Conservation (phyloP, 2,797 vertebrate species). For the Babyrousa celebensis region DNA sequence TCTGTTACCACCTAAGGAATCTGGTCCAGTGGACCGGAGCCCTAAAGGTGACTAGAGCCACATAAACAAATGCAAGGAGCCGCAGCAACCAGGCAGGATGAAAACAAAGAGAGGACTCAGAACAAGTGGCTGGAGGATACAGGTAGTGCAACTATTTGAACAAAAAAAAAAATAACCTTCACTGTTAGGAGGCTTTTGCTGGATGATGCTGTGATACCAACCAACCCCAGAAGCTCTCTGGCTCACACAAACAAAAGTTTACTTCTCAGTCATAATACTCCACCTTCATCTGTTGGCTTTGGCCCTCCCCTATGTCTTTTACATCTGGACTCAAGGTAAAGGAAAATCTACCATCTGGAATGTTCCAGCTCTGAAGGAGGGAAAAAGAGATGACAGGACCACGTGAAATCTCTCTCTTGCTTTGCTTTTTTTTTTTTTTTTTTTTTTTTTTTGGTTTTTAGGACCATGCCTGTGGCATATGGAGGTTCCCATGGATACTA, state of each 20-base stretch:
- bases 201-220: neutral
- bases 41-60: neutral
- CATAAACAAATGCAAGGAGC: neutral
- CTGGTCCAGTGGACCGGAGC: neutral
- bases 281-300: neutral
- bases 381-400: neutral
- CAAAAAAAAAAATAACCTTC: neutral
- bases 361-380: neutral
- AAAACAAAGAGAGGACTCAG: neutral
- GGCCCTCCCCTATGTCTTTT: neutral
- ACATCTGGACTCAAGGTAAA: constrained; percentile 3
- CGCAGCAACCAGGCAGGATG: neutral
- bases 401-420: neutral
- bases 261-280: neutral
- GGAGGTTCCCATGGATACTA: no score
- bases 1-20: neutral
- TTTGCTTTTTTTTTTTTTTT: no score
- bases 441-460: no score
- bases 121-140: neutral
- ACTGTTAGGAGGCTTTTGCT: neutral
- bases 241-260: neutral
- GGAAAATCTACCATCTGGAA: neutral
- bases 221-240: neutral
- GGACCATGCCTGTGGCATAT: no score
- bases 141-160: neutral